Evolutionary conservation across 1,140 invertebrate species (phyloP).

Genomic region (Amyelois transitella): DNA sequence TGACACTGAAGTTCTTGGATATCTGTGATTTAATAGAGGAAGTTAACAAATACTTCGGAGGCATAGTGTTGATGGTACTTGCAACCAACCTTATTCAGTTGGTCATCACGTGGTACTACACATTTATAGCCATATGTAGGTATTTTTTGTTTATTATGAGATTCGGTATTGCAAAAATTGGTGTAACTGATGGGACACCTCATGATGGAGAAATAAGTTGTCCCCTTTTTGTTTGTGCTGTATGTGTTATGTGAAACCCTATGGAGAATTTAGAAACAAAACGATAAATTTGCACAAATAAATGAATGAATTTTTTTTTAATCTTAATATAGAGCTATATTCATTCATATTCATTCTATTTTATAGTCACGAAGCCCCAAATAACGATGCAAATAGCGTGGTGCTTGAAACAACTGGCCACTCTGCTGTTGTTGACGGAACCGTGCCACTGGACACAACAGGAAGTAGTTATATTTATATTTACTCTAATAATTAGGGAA

Average conservation of each 20-base stretch:
- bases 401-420: background rate
- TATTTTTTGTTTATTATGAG: too few species aligned
- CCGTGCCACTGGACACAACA: slow-evolving; percentile 1
- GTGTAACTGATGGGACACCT: too few species aligned
- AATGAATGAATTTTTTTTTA: too few species aligned
- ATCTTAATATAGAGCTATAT: background rate
- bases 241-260: too few species aligned
- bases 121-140: background rate
- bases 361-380: background rate
- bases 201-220: too few species aligned
- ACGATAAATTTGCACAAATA: too few species aligned
- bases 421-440: background rate
- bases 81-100: background rate
- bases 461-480: background rate
- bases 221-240: too few species aligned
- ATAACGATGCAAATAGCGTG: background rate
- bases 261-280: too few species aligned
- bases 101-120: background rate
- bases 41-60: background rate
- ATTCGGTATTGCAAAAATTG: background rate
- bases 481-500: too few species aligned
- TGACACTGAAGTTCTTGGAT: background rate
- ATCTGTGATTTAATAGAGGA: background rate
- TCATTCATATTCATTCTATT: background rate
- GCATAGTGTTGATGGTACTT: background rate